phyloP scores from a whole-genome alignment of 2,888 invertebrate genomes.

The Sympetrum striolatum region DNA sequence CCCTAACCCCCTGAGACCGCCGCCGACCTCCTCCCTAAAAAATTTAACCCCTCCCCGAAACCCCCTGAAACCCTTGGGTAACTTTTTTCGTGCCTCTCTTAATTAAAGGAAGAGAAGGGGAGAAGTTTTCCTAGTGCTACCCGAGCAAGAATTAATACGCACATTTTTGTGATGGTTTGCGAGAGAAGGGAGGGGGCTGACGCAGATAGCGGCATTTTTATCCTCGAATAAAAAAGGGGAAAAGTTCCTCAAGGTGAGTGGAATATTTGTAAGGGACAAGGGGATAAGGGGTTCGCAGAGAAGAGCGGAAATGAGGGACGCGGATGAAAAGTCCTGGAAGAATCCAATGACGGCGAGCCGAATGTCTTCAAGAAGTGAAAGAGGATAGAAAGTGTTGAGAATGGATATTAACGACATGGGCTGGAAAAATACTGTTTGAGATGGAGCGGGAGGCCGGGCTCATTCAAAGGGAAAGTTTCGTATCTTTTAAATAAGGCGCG shows the following conservation, averaged over 20 bases:
- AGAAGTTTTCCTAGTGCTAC: neutral
- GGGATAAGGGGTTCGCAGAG: neutral
- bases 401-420: no score
- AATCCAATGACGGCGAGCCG: no score
- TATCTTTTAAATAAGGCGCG: no score
- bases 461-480: no score
- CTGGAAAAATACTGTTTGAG: no score
- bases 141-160: conserved; percentile 29
- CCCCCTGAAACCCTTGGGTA: neutral
- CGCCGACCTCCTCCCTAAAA: neutral
- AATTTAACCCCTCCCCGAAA: neutral
- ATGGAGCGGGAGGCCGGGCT: no score
- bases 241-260: neutral
- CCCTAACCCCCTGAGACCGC: neutral
- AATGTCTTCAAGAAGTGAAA: no score
- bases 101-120: conserved; percentile 12
- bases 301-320: no score
- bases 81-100: conserved; percentile 4
- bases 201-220: neutral
- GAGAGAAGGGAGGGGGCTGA: neutral
- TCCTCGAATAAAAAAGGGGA: neutral
- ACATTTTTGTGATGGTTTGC: conserved; percentile 23
- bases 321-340: no score
- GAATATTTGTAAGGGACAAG: neutral
- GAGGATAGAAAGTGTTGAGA: no score